Base-by-base conservation (phyloP, 53 echinoderm and acorn worm genomes). In the Pentamera pediparva region DNA sequence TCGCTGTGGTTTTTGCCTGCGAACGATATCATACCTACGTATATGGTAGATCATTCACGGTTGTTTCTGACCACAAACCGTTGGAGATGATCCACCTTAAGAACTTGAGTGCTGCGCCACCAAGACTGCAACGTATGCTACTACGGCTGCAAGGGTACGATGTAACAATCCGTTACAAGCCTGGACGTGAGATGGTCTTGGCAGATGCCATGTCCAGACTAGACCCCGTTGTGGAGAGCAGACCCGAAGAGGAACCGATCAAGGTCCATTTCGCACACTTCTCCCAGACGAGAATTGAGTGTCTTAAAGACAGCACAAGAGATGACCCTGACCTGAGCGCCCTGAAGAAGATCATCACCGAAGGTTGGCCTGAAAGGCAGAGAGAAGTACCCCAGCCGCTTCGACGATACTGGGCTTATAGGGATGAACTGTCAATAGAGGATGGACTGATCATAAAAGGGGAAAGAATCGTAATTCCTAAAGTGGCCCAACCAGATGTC, bases 1-100 rank as follows among this genome's bases (percentile, higher is more conserved):
- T 89, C 18, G 89, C 89, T 10, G 69, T 82, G 10, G 81, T 81
- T 31, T 79, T 32, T 49, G 89, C 73, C 3, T 79, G 83, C 18
- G 86, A 83, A 58, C 76, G 74, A 31, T 91, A 78, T 45, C 91
- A 91, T 71, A 82, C 75, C 18, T 89, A 82, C 61, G 62, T 85
- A 17, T 89, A 85, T 74, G 83, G 83, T 4, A 83, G 79, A 48
- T 60, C 79, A 28, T 87, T 88, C 79, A 79, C 61, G 6, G 59
- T 88, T 6, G 55, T 76, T 12, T 60, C 76, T 7, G 80, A 88
- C 43, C 89, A 88, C 40, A 89, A 80, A 37, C 89, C 85, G 1
- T 37, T 89, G 39, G 47, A 85, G 38, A 85, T 85, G 82, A 85
- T 89, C 20, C 77, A 81, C 51, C 80, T 54, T 26, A 89, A 87